Base-by-base conservation (phyloP, 2,888 invertebrate genomes). In the Dryadula phaetusa region DNA sequence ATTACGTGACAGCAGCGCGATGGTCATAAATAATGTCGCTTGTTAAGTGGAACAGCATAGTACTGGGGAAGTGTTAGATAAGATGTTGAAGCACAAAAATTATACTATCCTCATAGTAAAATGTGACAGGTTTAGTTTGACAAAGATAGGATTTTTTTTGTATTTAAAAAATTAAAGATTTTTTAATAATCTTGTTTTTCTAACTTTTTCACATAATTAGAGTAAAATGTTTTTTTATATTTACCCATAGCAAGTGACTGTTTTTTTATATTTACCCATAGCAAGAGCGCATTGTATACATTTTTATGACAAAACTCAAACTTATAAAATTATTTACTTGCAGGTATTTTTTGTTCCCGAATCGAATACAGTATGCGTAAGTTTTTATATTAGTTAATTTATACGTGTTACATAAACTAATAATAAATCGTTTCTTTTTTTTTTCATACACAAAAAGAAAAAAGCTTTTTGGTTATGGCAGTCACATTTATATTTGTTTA, bases 1-100 rank as follows among this genome's bases (percentile, higher is more conserved):
- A 56, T 64, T 64, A 64, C 64, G 54, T 28, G 64, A 46, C 64
- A 47, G 46, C 42, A 52, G 28, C 64, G 54, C 56, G 46, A 54
- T 47, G 34, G 54, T 34, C 56, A 25, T 44, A 56, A 56, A 56
- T 64, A 54, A 64, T 56, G 56, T 37, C 22, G 40, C 22, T 40
- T 37, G 54, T 37, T 56, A 56, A 56, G 54, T 56, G 54, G 37
- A 56, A 56, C 56, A 56, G 37, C 56, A 37, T 37, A 37, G 37
- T 56, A 40, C 8, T 54, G 18, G 7, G 37, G n/a, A 40, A 56
- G 20, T 40, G 37, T 22, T 14, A 56, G 22, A 56, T 56, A 56
- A 56, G n/a, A 56, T 56, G 37, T 54, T 54, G 8, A 37, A 18
- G n/a, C 37, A 54, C n/a, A 54, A 54, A 37, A 40, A 40, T 37